Percentiles rank a stretch among this genome's conserved stretches.
phyloP scores from a whole-genome alignment of 2,888 invertebrate species.

The Acleris holmiana region DNA sequence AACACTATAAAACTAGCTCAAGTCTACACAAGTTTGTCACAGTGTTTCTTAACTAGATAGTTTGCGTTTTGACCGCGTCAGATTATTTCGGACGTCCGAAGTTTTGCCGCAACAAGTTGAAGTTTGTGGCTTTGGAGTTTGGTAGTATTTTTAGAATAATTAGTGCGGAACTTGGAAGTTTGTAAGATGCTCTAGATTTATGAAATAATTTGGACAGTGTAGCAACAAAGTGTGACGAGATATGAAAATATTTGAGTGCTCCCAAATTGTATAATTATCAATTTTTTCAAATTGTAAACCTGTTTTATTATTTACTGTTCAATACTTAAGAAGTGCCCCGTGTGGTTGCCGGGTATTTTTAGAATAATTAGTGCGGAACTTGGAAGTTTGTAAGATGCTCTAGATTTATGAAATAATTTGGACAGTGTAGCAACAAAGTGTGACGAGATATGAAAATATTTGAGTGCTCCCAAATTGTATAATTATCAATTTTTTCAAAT shows the following conservation, averaged over 20 bases:
- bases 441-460: too few relatives aligned
- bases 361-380: slow-evolving; percentile 14
- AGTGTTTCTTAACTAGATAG: slow-evolving; percentile 45
- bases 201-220: not conserved
- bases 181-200: slow-evolving; percentile 3
- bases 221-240: too few relatives aligned
- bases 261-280: too few relatives aligned
- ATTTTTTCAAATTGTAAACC: too few relatives aligned
- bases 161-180: slow-evolving; percentile 15
- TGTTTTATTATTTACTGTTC: too few relatives aligned
- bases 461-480: too few relatives aligned
- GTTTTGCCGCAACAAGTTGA: slow-evolving; percentile 65
- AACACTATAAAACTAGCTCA: slow-evolving; percentile 13
- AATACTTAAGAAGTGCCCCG: too few relatives aligned
- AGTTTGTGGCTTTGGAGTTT: slow-evolving; percentile 53
- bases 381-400: slow-evolving; percentile 12
- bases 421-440: not conserved
- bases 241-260: too few relatives aligned
- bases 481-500: too few relatives aligned
- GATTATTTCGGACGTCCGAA: slow-evolving; percentile 64
- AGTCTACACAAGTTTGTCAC: slow-evolving; percentile 20
- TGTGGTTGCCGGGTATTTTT: too few relatives aligned
- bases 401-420: not conserved
- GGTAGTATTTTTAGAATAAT: slow-evolving; percentile 44
- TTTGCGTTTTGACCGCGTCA: slow-evolving; percentile 58